Evolutionary conservation across 2,113 vertebrate genomes (phyloP), one percentile per base, ranked within the genome.

Genomic region (Bos indicus): DNA sequence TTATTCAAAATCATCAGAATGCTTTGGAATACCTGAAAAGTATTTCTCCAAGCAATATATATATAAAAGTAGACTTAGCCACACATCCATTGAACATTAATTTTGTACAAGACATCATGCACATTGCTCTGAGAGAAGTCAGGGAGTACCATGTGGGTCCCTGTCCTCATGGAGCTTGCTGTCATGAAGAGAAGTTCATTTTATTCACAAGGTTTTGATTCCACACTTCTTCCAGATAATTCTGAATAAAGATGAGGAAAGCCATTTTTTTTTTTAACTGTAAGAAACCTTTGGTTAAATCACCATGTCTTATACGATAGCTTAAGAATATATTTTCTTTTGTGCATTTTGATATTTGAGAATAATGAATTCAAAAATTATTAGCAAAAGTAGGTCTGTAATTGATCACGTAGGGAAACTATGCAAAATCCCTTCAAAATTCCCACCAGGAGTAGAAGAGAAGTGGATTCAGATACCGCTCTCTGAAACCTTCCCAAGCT

Each of bases 331-430:
- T 88, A 91, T 92, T 96, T 96, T 92, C 94, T 67, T 92, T 92
- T 88, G 83, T 95, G 84, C 48, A 71, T 82, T 94, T 96, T 87
- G 90, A 94, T 94, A 95, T 93, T 96, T 95, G 84, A 97, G 94
- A 95, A 93, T 67, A 97, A 97, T 62, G 62, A 97, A 97, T 96
- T 90, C 59, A 91, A 97, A 97, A 95, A 91, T 97, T 95, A 97
- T 84, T 92, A 43, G 92, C 80, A 40, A 97, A 96, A 95, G 78
- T 59, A 90, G 81, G 51, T 88, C 93, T 94, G 82, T 96, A 95
- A 97, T 96, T 96, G 96, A 98, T 82, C 28, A 81, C 92, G 88
- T 92, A 95, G 84, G 92, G 95, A 97, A 98, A 92, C 54, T 57
- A 62, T 7, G 54, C 62, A 94, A 95, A 98, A 96, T 97, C 81